A percentile compares a stretch with the other conserved stretches of the same genome.
phyloP scores from a whole-genome alignment of 2,113 vertebrate species.

The Podiceps cristatus region DNA sequence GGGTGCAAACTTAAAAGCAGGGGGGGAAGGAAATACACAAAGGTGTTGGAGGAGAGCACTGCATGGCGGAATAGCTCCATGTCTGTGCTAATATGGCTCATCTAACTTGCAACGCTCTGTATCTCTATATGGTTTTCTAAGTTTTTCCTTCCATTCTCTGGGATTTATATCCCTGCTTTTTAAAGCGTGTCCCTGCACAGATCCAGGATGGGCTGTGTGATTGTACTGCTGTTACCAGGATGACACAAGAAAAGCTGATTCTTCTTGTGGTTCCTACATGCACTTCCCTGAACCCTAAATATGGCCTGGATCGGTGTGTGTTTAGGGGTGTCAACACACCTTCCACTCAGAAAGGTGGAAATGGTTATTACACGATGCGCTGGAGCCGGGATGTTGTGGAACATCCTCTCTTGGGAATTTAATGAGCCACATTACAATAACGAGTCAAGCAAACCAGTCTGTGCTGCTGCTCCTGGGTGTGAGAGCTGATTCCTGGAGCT shows the following conservation, averaged over 20 bases:
- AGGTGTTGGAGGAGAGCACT: neutral
- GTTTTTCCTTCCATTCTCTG: neutral
- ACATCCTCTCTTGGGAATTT: conserved; percentile 19
- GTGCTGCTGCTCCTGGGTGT: conserved; percentile 37
- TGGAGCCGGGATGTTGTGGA: conserved; percentile 19
- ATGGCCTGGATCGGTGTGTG: neutral
- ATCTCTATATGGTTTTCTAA: neutral
- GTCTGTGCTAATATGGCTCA: neutral
- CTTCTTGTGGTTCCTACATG: neutral
- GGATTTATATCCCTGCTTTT: neutral
- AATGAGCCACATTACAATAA: conserved; percentile 44
- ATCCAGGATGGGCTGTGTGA: neutral
- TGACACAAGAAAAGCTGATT: neutral
- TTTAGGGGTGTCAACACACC: neutral
- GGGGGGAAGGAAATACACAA: neutral
- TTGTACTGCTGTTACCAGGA: neutral
- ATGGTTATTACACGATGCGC: conserved; percentile 11
- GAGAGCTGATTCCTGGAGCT: conserved; percentile 38
- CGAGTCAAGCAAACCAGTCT: conserved; percentile 32
- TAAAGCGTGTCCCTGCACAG: neutral
- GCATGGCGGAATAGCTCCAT: neutral
- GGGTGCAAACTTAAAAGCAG: neutral
- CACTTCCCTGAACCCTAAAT: neutral
- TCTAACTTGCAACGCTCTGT: neutral
- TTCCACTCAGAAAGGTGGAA: conserved; percentile 15